These are phyloP conservation scores for Blennius ocellaris DNA, from an alignment of 2,113 vertebrate genomes.

Conservation along the genomic window DNA sequence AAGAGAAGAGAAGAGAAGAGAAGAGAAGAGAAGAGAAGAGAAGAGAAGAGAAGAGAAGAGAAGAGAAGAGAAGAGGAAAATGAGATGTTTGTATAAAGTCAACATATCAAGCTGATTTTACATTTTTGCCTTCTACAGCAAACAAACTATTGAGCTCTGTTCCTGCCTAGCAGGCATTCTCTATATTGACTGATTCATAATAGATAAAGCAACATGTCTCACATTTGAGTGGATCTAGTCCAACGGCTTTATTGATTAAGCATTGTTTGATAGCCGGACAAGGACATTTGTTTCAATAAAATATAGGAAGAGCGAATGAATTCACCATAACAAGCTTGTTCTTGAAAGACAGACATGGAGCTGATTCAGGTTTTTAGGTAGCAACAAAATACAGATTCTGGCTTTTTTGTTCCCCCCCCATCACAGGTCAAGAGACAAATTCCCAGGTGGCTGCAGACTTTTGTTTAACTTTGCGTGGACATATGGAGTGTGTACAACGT, in stretches of 20 bases:
- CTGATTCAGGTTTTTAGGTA: slow-evolving; percentile 6
- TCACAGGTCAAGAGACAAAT: slow-evolving; percentile 14
- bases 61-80: background rate
- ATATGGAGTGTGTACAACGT: slow-evolving; percentile 2
- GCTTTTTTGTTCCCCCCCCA: background rate
- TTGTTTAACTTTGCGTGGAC: slow-evolving; percentile 9
- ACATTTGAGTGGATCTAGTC: slow-evolving; percentile 37
- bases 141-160: slow-evolving; percentile 23
- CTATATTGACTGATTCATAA: slow-evolving; percentile 50
- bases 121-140: slow-evolving; percentile 15
- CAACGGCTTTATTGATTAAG: slow-evolving; percentile 62
- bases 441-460: background rate
- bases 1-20: background rate
- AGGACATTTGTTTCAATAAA: slow-evolving; percentile 57
- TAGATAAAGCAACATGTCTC: slow-evolving; percentile 55
- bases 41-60: background rate
- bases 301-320: slow-evolving; percentile 45
- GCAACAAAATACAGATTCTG: background rate
- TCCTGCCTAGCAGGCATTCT: slow-evolving; percentile 47
- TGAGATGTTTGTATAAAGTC: slow-evolving; percentile 1
- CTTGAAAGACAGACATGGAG: slow-evolving; percentile 3
- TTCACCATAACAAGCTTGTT: slow-evolving; percentile 44
- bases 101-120: slow-evolving; percentile 20
- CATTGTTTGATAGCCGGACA: slow-evolving; percentile 26
- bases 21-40: slow-evolving; percentile 8